These are phyloP conservation scores for Halcyon smyrnensis DNA, from an alignment of 2,797 vertebrate species.

Conservation along the genomic window DNA sequence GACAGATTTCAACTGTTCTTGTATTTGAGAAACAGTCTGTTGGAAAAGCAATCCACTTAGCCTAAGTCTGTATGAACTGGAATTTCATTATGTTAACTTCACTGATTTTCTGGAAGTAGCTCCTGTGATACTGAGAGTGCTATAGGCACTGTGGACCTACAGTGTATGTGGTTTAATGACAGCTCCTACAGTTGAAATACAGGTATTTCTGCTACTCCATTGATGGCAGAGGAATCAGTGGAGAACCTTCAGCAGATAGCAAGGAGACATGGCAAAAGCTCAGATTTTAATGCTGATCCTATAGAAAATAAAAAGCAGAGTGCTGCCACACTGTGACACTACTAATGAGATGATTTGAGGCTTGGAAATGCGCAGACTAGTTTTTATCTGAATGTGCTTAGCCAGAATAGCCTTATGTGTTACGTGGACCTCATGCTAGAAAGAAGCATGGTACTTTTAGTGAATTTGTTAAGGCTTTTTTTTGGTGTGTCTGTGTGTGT, in stretches of 20 bases:
- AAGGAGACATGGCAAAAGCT: background rate
- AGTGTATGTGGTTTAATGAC: background rate
- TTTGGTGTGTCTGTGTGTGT: background rate
- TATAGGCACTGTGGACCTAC: background rate
- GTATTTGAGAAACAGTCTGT: background rate
- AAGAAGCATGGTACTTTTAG: background rate
- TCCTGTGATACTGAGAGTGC: background rate
- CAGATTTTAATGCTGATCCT: background rate
- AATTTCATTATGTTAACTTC: background rate
- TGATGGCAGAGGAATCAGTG: background rate
- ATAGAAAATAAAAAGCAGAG: background rate
- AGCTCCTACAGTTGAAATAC: background rate
- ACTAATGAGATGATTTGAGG: background rate
- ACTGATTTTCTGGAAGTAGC: background rate
- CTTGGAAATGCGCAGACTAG: background rate
- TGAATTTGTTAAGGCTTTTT: background rate
- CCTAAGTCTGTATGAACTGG: background rate
- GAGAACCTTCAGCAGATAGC: background rate
- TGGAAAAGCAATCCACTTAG: background rate
- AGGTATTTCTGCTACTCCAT: background rate
- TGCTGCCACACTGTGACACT: background rate
- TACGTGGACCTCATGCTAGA: accelerated
- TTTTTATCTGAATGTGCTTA: background rate
- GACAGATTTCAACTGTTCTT: background rate
- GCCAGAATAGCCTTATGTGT: background rate